phyloP scores from a whole-genome alignment of 2,113 vertebrate species.

The Chamaetylas fuelleborni region DNA sequence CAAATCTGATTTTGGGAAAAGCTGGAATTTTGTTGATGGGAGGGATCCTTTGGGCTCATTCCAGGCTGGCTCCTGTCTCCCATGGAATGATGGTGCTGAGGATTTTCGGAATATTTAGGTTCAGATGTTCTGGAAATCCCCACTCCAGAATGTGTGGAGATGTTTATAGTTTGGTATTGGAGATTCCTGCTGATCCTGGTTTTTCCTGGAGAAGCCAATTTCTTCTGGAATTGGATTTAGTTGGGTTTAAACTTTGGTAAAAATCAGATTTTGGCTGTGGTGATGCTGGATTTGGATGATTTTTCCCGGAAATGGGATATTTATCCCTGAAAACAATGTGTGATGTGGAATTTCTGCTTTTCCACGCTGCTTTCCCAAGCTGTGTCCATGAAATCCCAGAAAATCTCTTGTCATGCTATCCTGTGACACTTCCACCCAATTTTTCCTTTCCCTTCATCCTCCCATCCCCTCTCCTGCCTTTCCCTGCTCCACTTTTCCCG shows the following conservation, averaged over 20 bases:
- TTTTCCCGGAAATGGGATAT: neutral
- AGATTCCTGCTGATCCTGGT: fast-evolving
- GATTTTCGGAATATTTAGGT: neutral
- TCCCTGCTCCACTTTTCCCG: neutral
- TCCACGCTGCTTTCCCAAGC: neutral
- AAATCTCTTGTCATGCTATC: fast-evolving
- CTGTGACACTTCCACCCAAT: fast-evolving
- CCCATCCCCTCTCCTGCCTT: neutral
- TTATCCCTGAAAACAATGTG: neutral
- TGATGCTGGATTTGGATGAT: neutral
- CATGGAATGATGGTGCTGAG: fast-evolving
- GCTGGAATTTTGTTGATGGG: neutral
- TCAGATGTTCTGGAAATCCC: neutral
- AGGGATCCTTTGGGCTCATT: fast-evolving
- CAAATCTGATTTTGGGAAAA: neutral
- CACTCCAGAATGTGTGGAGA: fast-evolving
- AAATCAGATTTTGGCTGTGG: neutral
- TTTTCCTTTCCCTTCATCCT: neutral
- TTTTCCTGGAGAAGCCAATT: neutral
- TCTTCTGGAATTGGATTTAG: neutral
- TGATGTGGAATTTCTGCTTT: neutral
- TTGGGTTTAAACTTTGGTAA: neutral
- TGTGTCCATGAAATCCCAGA: neutral
- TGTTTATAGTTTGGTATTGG: neutral
- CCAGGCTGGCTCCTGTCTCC: neutral